Base-by-base conservation (phyloP, 1,140 invertebrate genomes). In the Protaetia brevitarsis region DNA sequence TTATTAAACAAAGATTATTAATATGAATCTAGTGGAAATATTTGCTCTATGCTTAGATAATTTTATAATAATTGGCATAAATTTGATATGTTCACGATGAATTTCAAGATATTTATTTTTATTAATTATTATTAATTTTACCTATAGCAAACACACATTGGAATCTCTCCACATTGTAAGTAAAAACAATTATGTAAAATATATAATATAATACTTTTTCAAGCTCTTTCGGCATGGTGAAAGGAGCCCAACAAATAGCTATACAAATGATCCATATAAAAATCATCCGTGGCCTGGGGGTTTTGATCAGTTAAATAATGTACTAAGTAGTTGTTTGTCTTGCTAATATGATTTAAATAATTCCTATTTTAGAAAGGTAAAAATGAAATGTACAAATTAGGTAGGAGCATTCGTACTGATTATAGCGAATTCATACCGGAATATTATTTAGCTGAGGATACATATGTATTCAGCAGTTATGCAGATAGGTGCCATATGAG, bases 401-500 rank as follows among this genome's bases (percentile, higher is more conserved):
- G 93, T 0, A 81, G 86, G 69, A 91, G 84, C 78, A 80, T 93
- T 60, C 81, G 88, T 28, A 77, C 82, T 45, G 82, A 86, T 60
- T 95, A 94, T 74, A 82, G 82, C 37, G 81, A 82, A 34, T 85
- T 90, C 63, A 75, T 86, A 37, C 83, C 89, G 3, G 82, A 84
- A 16, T 80, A 83, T 51, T 88, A 89, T 66, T 81, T 78, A 21
- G 79, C 83, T 10, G 81, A 84, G 58, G 85, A 90, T 78, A 81
- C 92, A 28, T 81, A 78, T 64, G 82, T 92, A 0, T 77, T 84
- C 16, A 93, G 90, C 73, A 93, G 91, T 71, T 88, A 89, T 70
- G 82, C 84, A 6, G 88, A 93, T 69, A 81, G 94, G 23, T 93
- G 92, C 72, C 80, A 95, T 66, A 93, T 93, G 88, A 95, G 92